Percentiles rank a stretch among this genome's conserved stretches.
These are phyloP conservation scores for Plecotus auritus DNA, from an alignment of 2,113 vertebrate species.

Conservation along the genomic window DNA sequence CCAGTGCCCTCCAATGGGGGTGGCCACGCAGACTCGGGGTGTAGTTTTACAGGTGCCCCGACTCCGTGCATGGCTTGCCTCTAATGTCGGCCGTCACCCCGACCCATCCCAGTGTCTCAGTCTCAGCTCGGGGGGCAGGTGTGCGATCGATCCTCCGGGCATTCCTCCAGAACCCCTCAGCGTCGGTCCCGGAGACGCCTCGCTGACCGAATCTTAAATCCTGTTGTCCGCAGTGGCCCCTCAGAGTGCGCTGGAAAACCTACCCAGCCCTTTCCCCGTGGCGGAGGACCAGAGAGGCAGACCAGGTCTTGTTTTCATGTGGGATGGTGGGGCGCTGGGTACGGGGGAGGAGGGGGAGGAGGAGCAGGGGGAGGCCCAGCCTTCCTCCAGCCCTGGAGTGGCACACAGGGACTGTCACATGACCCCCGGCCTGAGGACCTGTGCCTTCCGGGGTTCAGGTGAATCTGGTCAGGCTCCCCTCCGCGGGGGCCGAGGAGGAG, in stretches of 20 bases:
- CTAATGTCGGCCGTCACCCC: not conserved
- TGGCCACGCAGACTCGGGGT: too few species aligned
- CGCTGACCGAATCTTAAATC: not conserved
- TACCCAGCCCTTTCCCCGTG: not conserved
- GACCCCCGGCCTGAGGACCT: not conserved
- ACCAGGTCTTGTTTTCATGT: not conserved
- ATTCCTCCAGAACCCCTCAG: not conserved
- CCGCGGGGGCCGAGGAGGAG: not conserved
- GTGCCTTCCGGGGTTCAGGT: too few species aligned
- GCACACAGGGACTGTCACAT: too few species aligned
- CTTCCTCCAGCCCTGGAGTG: not conserved
- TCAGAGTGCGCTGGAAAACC: not conserved
- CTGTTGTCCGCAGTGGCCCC: too few species aligned
- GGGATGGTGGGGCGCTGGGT: not conserved
- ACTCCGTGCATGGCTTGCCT: too few species aligned
- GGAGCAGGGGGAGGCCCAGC: not conserved
- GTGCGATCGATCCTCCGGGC: not conserved
- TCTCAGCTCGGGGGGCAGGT: not conserved
- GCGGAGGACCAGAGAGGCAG: not conserved
- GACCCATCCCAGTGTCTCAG: too few species aligned
- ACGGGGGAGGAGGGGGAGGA: not conserved
- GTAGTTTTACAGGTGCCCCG: too few species aligned
- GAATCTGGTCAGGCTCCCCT: not conserved
- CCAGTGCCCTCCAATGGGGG: too few species aligned
- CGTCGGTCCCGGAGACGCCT: not conserved